Evolutionary conservation across 1,140 invertebrate species (phyloP), one percentile per base, ranked within the genome.

Genomic region (Propsilocerus akamusi): DNA sequence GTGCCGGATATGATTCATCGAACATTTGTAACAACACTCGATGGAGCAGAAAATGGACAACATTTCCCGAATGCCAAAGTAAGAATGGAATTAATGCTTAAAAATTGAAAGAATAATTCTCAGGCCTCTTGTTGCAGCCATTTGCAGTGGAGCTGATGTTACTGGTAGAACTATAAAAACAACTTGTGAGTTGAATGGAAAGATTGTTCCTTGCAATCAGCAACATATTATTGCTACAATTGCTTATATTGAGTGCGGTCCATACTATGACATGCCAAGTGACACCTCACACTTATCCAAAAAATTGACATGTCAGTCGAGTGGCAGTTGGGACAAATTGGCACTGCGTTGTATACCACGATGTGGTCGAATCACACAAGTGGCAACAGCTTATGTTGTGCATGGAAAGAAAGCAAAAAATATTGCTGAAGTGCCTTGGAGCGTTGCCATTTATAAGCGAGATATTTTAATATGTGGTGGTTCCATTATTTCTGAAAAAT

Each of bases 391-490:
- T 20, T 41, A 41, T 41, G 34, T 41, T 41, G 17, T 41, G 4
- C 8, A 17, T 41, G 34, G 34, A 7, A 41, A 17, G 5, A 41
- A 41, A 10, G 34, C 34, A 22, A 41, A 41, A 17, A 41, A 41
- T 41, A 17, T 41, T 20, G 34, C 34, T 41, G 34, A 41, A 17
- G 34, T 41, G 1, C 34, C 34, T 17, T 41, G 34, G 34, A 5
- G 3, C 1, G 34, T 20, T 20, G 34, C 34, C 17, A 41, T 41
- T 4, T 41, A 41, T 5, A 41, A 41, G 10, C 34, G 34, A 1
- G 34, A 41, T 20, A 17, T 17, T 20, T 17, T 41, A 20, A 65
- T 69, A 46, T 75, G 73, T 47, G 71, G 68, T 0, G 72, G 72
- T 0, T 65, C 71, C 3, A 59, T 72, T 4, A 56, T 72, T 34